Conservation (phyloP, 2,113 vertebrate species). For the human (Homo sapiens) region DNA sequence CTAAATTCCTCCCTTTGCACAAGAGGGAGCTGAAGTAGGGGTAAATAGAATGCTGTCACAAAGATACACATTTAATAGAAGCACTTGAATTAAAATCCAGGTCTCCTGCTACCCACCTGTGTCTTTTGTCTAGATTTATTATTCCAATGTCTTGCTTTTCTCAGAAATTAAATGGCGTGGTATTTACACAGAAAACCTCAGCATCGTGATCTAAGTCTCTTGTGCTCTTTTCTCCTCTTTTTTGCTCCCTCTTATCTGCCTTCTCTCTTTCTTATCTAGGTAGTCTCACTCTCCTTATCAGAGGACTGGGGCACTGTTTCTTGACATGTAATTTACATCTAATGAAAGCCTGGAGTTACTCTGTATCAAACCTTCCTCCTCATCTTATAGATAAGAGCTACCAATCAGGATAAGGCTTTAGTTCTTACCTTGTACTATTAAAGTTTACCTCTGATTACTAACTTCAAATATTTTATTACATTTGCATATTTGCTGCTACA, state of each 20-base stretch:
- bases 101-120: background rate
- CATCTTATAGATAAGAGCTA: conserved; percentile 52
- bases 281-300: conserved; percentile 60
- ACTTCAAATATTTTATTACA: conserved; percentile 58
- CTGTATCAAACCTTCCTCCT: background rate
- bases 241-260: conserved; percentile 47
- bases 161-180: conserved; percentile 40
- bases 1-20: background rate
- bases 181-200: conserved; percentile 52
- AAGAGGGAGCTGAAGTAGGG: background rate
- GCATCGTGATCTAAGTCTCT: conserved; percentile 32
- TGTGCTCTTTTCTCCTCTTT: conserved; percentile 27
- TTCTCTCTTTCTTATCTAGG: conserved; percentile 67
- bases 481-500: conserved; percentile 66
- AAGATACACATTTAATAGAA: background rate
- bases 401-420: conserved; percentile 59
- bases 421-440: conserved; percentile 65
- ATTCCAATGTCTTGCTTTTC: conserved; percentile 31
- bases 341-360: background rate
- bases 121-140: conserved; percentile 21
- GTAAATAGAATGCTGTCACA: background rate
- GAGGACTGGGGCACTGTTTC: background rate
- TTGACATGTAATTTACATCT: conserved; percentile 61
- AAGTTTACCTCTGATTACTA: conserved; percentile 63
- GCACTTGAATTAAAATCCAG: background rate